phyloP scores from a whole-genome alignment of 2,113 vertebrate genomes.

The Crypturellus undulatus region DNA sequence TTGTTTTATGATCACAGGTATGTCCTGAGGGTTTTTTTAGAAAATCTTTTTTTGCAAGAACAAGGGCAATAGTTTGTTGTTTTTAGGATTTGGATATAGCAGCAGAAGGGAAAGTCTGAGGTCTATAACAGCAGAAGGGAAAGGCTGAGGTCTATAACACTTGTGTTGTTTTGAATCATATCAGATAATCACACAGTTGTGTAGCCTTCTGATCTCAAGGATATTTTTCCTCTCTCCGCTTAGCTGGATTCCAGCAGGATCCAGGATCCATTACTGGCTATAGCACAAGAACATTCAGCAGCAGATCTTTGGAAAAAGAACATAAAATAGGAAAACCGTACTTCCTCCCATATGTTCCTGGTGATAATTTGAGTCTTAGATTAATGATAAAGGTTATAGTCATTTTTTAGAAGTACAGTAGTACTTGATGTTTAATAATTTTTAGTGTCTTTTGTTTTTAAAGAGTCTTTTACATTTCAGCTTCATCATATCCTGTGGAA shows the following conservation, averaged over 20 bases:
- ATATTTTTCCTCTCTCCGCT: not conserved
- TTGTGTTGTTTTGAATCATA: not conserved
- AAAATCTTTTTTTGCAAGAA: not conserved
- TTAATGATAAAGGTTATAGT: not conserved
- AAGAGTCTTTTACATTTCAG: not conserved
- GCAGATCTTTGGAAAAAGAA: not conserved
- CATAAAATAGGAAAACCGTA: not conserved
- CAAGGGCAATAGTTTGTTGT: not conserved
- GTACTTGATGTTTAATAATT: not conserved
- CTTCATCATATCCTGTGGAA: not conserved
- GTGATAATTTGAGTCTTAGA: not conserved
- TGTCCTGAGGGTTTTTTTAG: not conserved
- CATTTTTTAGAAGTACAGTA: not conserved
- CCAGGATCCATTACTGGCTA: not conserved
- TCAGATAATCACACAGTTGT: rapidly evolving
- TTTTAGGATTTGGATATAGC: not conserved
- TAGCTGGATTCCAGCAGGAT: not conserved
- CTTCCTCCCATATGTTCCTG: not conserved
- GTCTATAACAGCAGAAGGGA: not conserved
- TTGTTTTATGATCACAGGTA: not conserved
- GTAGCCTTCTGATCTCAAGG: not conserved
- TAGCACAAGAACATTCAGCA: not conserved
- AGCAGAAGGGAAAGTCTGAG: no score
- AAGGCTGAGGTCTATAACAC: not conserved
- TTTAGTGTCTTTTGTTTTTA: not conserved